phyloP scores from a whole-genome alignment of 2,888 invertebrate genomes.

The Chromoteleia sp. region DNA sequence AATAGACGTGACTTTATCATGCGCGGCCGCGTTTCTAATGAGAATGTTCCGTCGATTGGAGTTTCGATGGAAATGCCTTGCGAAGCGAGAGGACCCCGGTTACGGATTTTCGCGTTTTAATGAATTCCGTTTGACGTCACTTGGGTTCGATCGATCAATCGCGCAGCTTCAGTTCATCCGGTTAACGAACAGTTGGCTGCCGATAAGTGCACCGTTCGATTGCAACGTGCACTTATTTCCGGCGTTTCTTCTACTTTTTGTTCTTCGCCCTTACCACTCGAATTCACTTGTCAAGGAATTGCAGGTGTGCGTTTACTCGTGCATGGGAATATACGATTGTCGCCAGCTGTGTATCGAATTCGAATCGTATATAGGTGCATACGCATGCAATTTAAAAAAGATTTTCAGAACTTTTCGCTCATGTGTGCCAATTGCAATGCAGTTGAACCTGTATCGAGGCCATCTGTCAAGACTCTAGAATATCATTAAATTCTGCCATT shows the following conservation, averaged over 20 bases:
- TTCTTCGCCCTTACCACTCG: constrained; percentile 61
- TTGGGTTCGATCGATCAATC: neutral
- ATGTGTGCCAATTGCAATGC: too few relatives aligned
- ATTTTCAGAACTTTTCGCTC: too few relatives aligned
- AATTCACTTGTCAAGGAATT: constrained; percentile 66
- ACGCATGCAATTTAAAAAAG: constrained; percentile 18
- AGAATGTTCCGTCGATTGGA: constrained; percentile 3
- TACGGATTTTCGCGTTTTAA: neutral
- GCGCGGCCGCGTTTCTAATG: constrained; percentile 13
- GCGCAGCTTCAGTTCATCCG: neutral
- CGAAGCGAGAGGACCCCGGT: neutral
- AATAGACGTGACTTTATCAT: constrained; percentile 31
- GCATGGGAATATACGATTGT: constrained; percentile 59
- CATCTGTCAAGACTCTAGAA: too few relatives aligned
- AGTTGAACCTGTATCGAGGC: too few relatives aligned
- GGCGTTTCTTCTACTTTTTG: constrained; percentile 55
- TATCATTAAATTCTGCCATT: too few relatives aligned
- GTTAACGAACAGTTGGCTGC: constrained; percentile 44
- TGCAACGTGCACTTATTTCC: constrained; percentile 64
- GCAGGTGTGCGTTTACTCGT: constrained; percentile 65
- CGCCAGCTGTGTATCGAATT: constrained; percentile 64
- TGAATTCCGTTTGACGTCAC: constrained; percentile 1
- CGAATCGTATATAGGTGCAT: constrained; percentile 41
- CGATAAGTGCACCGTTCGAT: constrained; percentile 56
- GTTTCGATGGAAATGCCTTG: neutral